A percentile compares a stretch with the other conserved stretches of the same genome.
phyloP scores from a whole-genome alignment of 2,113 vertebrate species.

The Vidua chalybeata region DNA sequence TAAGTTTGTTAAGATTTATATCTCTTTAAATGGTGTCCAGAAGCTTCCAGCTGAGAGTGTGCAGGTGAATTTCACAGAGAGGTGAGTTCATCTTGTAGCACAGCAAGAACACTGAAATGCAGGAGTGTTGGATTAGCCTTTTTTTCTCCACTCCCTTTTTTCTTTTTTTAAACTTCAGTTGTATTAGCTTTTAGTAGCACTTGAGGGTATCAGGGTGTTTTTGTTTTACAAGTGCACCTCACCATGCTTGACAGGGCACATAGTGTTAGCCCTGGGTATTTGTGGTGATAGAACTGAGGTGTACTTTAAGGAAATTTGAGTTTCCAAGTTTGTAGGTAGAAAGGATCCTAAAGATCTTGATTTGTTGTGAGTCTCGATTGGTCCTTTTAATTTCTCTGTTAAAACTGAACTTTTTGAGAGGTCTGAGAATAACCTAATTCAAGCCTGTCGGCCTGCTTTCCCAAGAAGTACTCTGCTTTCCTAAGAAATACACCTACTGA shows the following conservation, averaged over 20 bases:
- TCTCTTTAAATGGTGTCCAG: slow-evolving; percentile 90
- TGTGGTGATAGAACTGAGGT: background rate
- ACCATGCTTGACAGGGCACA: rapidly evolving
- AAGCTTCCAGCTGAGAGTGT: slow-evolving; percentile 88
- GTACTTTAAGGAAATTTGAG: background rate
- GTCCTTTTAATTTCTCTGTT: background rate
- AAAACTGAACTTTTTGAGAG: background rate
- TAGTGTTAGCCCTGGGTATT: background rate
- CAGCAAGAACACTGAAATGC: background rate
- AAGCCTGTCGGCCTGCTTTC: background rate
- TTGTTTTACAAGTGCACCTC: background rate
- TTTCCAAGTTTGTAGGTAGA: background rate
- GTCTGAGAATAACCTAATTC: background rate
- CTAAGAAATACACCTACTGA: background rate
- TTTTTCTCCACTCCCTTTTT: rapidly evolving
- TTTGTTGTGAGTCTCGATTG: background rate
- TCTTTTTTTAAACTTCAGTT: background rate
- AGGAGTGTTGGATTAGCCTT: background rate
- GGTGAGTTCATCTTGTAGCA: slow-evolving; percentile 73
- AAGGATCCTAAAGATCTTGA: background rate
- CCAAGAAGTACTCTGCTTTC: background rate
- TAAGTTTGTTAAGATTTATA: slow-evolving; percentile 96
- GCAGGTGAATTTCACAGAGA: slow-evolving; percentile 87
- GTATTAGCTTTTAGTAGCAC: background rate
- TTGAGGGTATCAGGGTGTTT: background rate